Conservation (phyloP, 2,113 vertebrate genomes). For the Laterallus jamaicensis region DNA sequence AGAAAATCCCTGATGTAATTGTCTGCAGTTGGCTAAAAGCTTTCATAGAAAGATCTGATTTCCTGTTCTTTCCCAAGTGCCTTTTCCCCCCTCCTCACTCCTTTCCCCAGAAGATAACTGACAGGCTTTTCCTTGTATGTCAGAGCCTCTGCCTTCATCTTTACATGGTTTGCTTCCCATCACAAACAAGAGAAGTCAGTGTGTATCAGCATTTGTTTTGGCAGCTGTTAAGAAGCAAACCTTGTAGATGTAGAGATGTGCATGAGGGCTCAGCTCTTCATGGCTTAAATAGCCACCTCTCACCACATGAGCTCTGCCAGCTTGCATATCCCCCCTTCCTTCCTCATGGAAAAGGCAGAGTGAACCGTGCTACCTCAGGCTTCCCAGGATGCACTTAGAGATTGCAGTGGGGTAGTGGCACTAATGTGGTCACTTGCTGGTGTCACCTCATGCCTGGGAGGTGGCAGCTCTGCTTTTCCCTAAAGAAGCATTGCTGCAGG, state of each 20-base stretch:
- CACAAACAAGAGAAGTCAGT: not conserved
- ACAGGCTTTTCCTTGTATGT: not conserved
- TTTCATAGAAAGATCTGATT: not conserved
- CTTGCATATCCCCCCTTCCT: not conserved
- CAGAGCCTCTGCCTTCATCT: not conserved
- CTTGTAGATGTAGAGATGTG: too few relatives aligned
- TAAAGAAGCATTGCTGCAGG: not conserved
- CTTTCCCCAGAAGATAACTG: not conserved
- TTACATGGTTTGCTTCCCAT: not conserved
- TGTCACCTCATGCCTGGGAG: not conserved
- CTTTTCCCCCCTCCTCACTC: rapidly evolving
- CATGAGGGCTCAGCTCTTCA: not conserved
- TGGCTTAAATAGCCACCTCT: not conserved
- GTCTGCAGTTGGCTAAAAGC: not conserved
- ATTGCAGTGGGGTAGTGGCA: not conserved
- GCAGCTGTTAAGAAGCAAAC: not conserved
- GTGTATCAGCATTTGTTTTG: not conserved
- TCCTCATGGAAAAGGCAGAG: not conserved
- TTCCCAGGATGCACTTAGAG: not conserved
- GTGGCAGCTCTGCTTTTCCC: not conserved
- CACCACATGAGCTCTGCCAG: too few relatives aligned
- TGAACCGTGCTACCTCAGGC: not conserved
- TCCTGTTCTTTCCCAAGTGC: not conserved
- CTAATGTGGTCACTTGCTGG: not conserved
- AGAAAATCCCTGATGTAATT: not conserved